A percentile compares a stretch with the other conserved stretches of the same genome.
phyloP scores from a whole-genome alignment of 2,888 invertebrate genomes.

The Ophion ventricosus region DNA sequence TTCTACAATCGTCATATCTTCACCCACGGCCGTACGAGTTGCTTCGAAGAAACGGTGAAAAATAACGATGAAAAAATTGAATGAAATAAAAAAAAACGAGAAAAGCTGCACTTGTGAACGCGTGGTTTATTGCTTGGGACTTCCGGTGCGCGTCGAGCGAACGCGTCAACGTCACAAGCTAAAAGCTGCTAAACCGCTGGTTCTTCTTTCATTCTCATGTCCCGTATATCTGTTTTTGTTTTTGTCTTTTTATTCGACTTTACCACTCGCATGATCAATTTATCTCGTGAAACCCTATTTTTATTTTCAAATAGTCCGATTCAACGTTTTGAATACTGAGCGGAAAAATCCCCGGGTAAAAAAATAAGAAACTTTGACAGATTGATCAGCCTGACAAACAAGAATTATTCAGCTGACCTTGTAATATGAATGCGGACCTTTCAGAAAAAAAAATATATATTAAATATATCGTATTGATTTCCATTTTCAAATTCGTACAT shows the following conservation, averaged over 20 bases:
- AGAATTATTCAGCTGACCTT: too few species aligned
- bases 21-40: background rate
- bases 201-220: slow-evolving; percentile 5
- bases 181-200: slow-evolving; percentile 25
- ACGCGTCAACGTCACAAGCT: slow-evolving; percentile 24
- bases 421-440: too few species aligned
- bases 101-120: slow-evolving; percentile 53
- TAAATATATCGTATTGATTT: too few species aligned
- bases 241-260: background rate
- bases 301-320: too few species aligned
- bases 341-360: too few species aligned
- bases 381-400: too few species aligned
- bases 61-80: slow-evolving; percentile 10
- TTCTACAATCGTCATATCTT: slow-evolving; percentile 3
- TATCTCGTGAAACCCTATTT: background rate
- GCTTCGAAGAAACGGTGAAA: slow-evolving; percentile 25
- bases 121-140: slow-evolving; percentile 53
- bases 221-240: background rate
- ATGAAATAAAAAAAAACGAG: slow-evolving; percentile 28
- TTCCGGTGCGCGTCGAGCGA: slow-evolving; percentile 53
- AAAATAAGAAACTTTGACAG: too few species aligned
- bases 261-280: background rate
- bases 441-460: too few species aligned
- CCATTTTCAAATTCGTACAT: too few species aligned
- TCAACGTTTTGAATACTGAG: too few species aligned